A percentile compares a stretch with the other conserved stretches of the same genome.
phyloP scores from a whole-genome alignment of 2,888 invertebrate genomes.

The Callyntrura sp. region DNA sequence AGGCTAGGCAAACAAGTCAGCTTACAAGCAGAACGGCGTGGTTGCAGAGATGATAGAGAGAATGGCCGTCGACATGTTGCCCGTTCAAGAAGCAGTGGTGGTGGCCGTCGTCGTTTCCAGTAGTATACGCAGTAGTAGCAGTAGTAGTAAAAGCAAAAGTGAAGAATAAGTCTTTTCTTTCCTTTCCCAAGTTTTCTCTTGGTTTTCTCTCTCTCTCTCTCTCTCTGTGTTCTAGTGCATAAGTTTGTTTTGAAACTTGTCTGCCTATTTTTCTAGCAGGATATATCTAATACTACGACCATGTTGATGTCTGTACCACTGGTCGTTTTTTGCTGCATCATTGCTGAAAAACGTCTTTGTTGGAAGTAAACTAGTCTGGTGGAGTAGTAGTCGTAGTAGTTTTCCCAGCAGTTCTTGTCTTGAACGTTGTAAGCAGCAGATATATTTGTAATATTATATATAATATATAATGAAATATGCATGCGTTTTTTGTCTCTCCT shows the following conservation, averaged over 20 bases:
- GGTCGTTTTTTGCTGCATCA: slow-evolving; percentile 36
- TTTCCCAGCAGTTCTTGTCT: neutral
- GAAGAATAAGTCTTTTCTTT: slow-evolving; percentile 5
- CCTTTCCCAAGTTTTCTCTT: slow-evolving; percentile 3
- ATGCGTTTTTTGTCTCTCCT: neutral
- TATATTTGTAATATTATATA: neutral
- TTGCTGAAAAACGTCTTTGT: slow-evolving; percentile 41
- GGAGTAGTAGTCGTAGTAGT: slow-evolving; percentile 1
- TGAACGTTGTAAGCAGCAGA: neutral
- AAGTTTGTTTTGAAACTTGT: slow-evolving; percentile 28
- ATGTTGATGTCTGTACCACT: slow-evolving; percentile 22
- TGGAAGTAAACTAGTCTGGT: slow-evolving; percentile 38
- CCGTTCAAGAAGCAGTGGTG: neutral
- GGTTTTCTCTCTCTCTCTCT: slow-evolving; percentile 51
- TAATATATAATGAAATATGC: too few relatives aligned
- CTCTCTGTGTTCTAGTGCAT: slow-evolving; percentile 28
- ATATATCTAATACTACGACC: neutral
- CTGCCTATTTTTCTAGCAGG: neutral
- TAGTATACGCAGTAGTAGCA: neutral
- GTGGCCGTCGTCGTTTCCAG: neutral
- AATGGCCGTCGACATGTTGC: too few relatives aligned
- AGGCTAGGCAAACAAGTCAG: too few relatives aligned
- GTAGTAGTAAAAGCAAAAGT: slow-evolving; percentile 10
- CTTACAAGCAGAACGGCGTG: too few relatives aligned
- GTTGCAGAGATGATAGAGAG: too few relatives aligned